These are phyloP conservation scores for Drosophila seguyi DNA, from an alignment of 1,140 invertebrate species.

Conservation along the genomic window DNA sequence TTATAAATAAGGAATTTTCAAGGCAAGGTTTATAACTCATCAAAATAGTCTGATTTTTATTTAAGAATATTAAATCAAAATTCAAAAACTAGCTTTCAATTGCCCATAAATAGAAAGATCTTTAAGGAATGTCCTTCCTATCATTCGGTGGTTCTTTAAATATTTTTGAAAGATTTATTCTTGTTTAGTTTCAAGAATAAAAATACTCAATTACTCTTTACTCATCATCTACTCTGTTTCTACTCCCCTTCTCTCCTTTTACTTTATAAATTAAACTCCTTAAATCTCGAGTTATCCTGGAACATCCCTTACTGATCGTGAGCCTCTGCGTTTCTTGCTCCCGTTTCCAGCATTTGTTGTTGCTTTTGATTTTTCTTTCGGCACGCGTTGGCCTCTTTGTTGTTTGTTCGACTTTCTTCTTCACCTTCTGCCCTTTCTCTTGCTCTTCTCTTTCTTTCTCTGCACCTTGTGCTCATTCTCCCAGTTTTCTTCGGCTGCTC, in stretches of 20 bases:
- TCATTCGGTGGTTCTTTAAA: too few relatives aligned
- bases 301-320: not conserved
- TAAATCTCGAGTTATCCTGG: not conserved
- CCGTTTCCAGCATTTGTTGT: conserved; percentile 1
- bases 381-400: conserved; percentile 46
- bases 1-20: too few relatives aligned
- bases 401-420: conserved; percentile 22
- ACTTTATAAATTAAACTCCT: not conserved
- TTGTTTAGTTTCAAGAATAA: too few relatives aligned
- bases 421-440: not conserved
- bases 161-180: too few relatives aligned
- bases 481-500: conserved; percentile 1
- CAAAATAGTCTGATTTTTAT: too few relatives aligned
- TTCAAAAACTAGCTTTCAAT: too few relatives aligned
- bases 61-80: too few relatives aligned
- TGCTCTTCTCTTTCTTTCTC: not conserved
- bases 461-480: not conserved
- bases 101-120: too few relatives aligned
- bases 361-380: conserved; percentile 24
- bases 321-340: conserved; percentile 17
- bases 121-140: too few relatives aligned
- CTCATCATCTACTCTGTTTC: too few relatives aligned
- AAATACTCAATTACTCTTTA: too few relatives aligned
- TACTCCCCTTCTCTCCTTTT: not conserved
- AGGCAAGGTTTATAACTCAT: too few relatives aligned